Conservation (phyloP, 1,140 invertebrate species). For the Drosophila subobscura region DNA sequence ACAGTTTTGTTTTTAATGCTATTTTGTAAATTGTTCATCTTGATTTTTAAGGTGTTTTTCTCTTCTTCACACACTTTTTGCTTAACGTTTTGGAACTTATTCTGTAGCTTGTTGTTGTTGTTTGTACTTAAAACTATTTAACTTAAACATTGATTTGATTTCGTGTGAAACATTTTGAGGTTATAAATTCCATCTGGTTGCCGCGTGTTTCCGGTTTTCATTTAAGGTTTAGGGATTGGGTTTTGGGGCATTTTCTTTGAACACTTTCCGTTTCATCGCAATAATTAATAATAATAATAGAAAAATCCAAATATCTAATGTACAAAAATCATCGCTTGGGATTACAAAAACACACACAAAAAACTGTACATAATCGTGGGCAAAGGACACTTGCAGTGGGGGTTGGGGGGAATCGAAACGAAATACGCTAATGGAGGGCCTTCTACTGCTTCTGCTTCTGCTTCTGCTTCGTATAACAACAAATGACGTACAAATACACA, state of each 20-base stretch:
- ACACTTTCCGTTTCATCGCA: slow-evolving; percentile 16
- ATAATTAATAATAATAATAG: slow-evolving; percentile 5
- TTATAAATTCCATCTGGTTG: slow-evolving; percentile 70
- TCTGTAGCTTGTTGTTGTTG: slow-evolving; percentile 6
- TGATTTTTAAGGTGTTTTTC: slow-evolving; percentile 46
- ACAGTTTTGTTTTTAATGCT: slow-evolving; percentile 64
- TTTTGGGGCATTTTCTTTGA: not conserved
- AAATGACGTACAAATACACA: slow-evolving; percentile 61
- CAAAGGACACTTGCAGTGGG: slow-evolving; percentile 55
- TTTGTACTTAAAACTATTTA: slow-evolving; percentile 74
- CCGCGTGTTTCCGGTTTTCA: slow-evolving; percentile 21
- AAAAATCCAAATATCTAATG: slow-evolving; percentile 30
- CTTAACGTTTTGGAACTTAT: slow-evolving; percentile 49
- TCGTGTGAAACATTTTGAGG: slow-evolving; percentile 71
- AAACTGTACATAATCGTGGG: slow-evolving; percentile 34
- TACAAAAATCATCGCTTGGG: slow-evolving; percentile 27
- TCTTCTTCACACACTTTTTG: slow-evolving; percentile 16
- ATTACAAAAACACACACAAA: slow-evolving; percentile 10
- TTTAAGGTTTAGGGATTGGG: slow-evolving; percentile 5
- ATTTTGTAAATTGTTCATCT: slow-evolving; percentile 60
- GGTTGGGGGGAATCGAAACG: slow-evolving; percentile 30
- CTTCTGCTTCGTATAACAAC: slow-evolving; percentile 42
- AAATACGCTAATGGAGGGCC: slow-evolving; percentile 63
- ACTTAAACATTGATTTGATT: slow-evolving; percentile 82
- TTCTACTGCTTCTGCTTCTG: slow-evolving; percentile 31